A percentile compares a stretch with the other conserved stretches of the same genome.
Conservation (phyloP, 2,888 invertebrate genomes). For the Brachynemurus nebulosus region DNA sequence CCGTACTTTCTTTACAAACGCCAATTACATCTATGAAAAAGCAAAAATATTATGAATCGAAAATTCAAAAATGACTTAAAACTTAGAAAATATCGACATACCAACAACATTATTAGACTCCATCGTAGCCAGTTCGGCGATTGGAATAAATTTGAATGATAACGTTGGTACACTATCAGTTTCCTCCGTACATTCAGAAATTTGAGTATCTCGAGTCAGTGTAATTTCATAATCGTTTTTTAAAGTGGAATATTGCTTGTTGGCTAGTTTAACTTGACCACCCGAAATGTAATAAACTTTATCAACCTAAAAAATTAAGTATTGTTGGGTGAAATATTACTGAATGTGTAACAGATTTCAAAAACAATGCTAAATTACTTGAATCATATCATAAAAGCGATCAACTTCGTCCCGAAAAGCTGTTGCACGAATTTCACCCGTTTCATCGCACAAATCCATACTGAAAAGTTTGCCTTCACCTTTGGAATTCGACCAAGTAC, state of each 20-base stretch:
- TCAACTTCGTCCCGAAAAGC: conserved; percentile 81
- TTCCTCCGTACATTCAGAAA: conserved; percentile 37
- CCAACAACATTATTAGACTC: conserved; percentile 57
- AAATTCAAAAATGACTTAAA: neutral
- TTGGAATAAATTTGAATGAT: conserved; percentile 23
- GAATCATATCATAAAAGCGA: conserved; percentile 75
- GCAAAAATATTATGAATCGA: no score
- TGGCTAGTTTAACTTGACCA: conserved; percentile 80
- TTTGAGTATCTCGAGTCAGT: conserved; percentile 56
- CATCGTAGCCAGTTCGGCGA: conserved; percentile 44
- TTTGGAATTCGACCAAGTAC: conserved; percentile 81
- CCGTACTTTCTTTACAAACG: conserved; percentile 60
- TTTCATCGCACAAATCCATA: conserved; percentile 85
- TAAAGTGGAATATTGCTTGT: conserved; percentile 70
- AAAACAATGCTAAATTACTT: conserved; percentile 53
- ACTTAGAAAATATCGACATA: conserved; percentile 29
- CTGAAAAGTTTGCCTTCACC: conserved; percentile 92
- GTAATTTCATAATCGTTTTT: conserved; percentile 97
- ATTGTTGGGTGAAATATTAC: no score
- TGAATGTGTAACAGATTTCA: neutral
- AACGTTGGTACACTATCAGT: conserved; percentile 55
- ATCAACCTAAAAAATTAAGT: conserved; percentile 52
- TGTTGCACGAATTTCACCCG: conserved; percentile 85
- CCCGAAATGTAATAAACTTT: conserved; percentile 80
- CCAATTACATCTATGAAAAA: conserved; percentile 67